Percentiles rank a stretch among this genome's conserved stretches.
Evolutionary conservation across 2,888 invertebrate species (phyloP).

Genomic region (Ichneumon xanthorius): DNA sequence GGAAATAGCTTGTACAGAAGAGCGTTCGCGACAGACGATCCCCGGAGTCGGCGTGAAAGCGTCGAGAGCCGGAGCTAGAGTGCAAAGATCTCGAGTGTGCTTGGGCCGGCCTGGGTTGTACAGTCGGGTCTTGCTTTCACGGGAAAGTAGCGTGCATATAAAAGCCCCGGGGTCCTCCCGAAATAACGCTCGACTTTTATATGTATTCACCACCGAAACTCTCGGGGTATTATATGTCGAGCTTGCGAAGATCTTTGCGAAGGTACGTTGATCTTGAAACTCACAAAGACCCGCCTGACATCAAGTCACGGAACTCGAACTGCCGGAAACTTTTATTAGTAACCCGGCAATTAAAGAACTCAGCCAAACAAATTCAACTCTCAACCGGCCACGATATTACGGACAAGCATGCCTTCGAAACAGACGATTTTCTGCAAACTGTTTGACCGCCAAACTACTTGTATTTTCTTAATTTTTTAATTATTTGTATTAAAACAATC

Average conservation of each 20-base stretch:
- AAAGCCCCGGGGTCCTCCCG: conserved; percentile 55
- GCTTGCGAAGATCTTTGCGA: background rate
- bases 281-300: background rate
- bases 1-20: conserved; percentile 47
- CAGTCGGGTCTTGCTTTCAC: conserved; percentile 26
- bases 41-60: background rate
- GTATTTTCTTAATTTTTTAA: background rate
- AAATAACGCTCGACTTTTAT: conserved; percentile 61
- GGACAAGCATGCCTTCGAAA: background rate
- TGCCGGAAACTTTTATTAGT: background rate
- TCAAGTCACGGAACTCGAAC: background rate
- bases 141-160: conserved; percentile 57
- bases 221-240: background rate
- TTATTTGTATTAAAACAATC: background rate
- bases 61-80: background rate
- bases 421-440: background rate
- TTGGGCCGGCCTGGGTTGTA: background rate
- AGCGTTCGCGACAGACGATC: background rate
- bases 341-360: background rate
- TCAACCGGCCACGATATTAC: background rate
- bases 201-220: conserved; percentile 25
- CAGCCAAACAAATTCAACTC: background rate
- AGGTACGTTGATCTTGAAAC: conserved; percentile 12
- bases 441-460: background rate
- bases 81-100: conserved; percentile 7